A percentile compares a stretch with the other conserved stretches of the same genome.
Evolutionary conservation across 1,140 invertebrate genomes (phyloP).

Genomic region (Trachymyrmex cornetzi): DNA sequence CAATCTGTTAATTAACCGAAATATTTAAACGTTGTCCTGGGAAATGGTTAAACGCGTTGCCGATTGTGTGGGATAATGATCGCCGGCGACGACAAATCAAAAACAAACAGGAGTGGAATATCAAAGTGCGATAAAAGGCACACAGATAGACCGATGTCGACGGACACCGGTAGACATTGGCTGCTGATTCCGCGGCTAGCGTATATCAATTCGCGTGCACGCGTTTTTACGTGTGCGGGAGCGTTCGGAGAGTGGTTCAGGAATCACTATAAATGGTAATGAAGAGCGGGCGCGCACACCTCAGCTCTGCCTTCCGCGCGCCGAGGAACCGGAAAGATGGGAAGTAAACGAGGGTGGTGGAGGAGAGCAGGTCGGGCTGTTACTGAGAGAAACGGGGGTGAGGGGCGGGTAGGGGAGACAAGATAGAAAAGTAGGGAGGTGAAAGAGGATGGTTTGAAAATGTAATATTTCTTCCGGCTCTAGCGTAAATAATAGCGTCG

Average conservation of each 20-base stretch:
- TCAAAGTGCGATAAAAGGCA: slow-evolving; percentile 31
- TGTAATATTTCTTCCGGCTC: slow-evolving; percentile 83
- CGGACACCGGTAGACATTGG: slow-evolving; percentile 45
- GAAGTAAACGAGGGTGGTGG: slow-evolving; percentile 59
- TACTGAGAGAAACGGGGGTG: slow-evolving; percentile 19
- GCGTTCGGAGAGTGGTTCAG: slow-evolving; percentile 77
- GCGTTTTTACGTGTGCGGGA: slow-evolving; percentile 73
- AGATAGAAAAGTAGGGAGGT: slow-evolving; percentile 51
- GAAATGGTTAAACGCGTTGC: slow-evolving; percentile 4
- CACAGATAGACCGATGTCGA: slow-evolving; percentile 3
- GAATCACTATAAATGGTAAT: slow-evolving; percentile 87
- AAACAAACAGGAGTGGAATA: background rate
- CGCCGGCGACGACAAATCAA: background rate
- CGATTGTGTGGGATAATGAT: slow-evolving; percentile 4
- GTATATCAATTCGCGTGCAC: slow-evolving; percentile 64
- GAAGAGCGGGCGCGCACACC: slow-evolving; percentile 77
- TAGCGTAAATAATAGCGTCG: slow-evolving; percentile 81
- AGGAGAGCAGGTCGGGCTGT: slow-evolving; percentile 19
- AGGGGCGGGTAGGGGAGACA: slow-evolving; percentile 23
- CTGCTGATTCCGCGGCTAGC: slow-evolving; percentile 56
- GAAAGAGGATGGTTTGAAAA: slow-evolving; percentile 77
- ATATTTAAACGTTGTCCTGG: background rate
- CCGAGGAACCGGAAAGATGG: slow-evolving; percentile 64
- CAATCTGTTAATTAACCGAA: background rate
- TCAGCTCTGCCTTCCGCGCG: slow-evolving; percentile 49